A percentile compares a stretch with the other conserved stretches of the same genome.
Conservation (phyloP, 2,113 vertebrate genomes). For the Dasyprocta punctata region DNA sequence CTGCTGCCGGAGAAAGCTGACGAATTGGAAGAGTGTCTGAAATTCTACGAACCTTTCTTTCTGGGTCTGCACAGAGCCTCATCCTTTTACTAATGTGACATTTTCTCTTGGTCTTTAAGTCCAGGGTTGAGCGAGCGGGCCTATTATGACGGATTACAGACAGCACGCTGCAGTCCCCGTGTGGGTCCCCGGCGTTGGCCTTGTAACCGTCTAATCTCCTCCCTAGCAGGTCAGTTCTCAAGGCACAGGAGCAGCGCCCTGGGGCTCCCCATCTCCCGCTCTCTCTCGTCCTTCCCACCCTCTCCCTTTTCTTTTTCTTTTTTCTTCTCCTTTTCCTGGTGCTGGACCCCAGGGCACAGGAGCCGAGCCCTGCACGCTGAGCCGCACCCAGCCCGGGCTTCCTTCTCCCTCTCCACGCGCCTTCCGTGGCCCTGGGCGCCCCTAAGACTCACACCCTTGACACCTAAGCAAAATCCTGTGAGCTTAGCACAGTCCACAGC, state of each 20-base stretch:
- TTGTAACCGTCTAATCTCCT: neutral
- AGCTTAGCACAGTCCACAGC: neutral
- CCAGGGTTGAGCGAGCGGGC: conserved; percentile 23
- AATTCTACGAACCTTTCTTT: conserved; percentile 48
- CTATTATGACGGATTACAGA: neutral
- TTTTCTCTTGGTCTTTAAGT: conserved; percentile 40
- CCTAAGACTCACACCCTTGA: neutral
- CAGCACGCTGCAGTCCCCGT: neutral
- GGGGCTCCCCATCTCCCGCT: neutral
- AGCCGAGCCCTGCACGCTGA: neutral
- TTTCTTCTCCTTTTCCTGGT: neutral
- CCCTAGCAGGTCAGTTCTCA: neutral
- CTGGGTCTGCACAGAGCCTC: conserved; percentile 12
- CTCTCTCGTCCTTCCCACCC: too few relatives aligned
- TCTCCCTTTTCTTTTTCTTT: neutral
- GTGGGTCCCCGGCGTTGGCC: neutral
- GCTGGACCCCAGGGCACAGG: neutral
- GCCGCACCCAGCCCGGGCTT: neutral
- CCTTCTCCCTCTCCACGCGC: neutral
- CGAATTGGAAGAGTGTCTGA: conserved; percentile 14
- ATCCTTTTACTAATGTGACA: conserved; percentile 58
- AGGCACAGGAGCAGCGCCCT: neutral
- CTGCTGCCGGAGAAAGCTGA: neutral
- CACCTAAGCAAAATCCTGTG: conserved; percentile 32
- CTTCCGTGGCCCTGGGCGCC: neutral